Conservation (phyloP, 2,113 vertebrate genomes). For the Erinaceus europaeus region DNA sequence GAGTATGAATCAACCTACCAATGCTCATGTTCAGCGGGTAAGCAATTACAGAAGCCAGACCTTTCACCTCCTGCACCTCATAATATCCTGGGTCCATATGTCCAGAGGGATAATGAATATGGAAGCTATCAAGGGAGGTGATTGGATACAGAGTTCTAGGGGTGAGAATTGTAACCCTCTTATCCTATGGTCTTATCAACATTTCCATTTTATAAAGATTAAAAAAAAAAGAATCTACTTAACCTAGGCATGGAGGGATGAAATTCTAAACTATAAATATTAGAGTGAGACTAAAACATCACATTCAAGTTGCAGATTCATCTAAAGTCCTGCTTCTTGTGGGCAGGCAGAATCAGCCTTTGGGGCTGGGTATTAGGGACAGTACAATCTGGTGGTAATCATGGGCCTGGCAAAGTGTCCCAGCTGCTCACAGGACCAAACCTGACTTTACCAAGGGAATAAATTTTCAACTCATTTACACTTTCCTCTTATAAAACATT, state of each 20-base stretch:
- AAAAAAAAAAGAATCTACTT: background rate
- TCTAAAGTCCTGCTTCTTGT: background rate
- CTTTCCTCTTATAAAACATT: conserved; percentile 62
- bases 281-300: background rate
- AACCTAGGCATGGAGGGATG: background rate
- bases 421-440: conserved; percentile 35
- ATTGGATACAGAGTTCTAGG: too few relatives aligned
- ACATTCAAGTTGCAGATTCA: background rate
- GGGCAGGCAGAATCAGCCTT: background rate
- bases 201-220: too few relatives aligned
- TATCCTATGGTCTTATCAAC: too few relatives aligned
- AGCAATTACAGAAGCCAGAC: too few relatives aligned
- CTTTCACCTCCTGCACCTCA: too few relatives aligned
- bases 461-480: conserved; percentile 51
- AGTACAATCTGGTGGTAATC: conserved; percentile 23
- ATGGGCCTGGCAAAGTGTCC: conserved; percentile 20
- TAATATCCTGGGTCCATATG: too few relatives aligned
- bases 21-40: too few relatives aligned
- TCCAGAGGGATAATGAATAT: too few relatives aligned
- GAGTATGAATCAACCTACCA: too few relatives aligned
- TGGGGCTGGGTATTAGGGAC: too few relatives aligned
- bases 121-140: too few relatives aligned
- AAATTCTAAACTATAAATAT: background rate
- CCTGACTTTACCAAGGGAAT: conserved; percentile 47
- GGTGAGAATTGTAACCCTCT: too few relatives aligned